Conservation (phyloP, 2,113 vertebrate species). For the Ranitomeya imitator region DNA sequence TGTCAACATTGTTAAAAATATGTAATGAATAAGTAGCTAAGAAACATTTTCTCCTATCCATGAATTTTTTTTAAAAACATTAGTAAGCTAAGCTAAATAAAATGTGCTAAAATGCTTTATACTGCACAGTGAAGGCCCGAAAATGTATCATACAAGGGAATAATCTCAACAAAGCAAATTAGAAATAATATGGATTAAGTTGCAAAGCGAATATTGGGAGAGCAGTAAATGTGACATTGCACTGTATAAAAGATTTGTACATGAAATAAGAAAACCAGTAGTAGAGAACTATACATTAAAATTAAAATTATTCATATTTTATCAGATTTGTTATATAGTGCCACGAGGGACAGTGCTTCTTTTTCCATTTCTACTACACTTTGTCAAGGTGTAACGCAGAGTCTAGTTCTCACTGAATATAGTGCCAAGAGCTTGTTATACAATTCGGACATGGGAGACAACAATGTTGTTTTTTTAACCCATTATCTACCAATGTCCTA, state of each 20-base stretch:
- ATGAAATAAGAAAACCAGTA: neutral
- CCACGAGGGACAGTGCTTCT: neutral
- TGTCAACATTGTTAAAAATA: neutral
- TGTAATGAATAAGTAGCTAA: neutral
- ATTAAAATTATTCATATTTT: neutral
- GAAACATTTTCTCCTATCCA: neutral
- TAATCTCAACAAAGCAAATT: conserved; percentile 3
- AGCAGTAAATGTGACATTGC: neutral
- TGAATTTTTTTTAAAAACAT: neutral
- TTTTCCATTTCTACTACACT: neutral
- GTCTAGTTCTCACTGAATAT: too few species aligned
- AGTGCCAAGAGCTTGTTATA: too few species aligned
- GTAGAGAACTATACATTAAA: neutral
- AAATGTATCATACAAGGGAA: neutral
- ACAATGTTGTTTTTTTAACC: too few species aligned
- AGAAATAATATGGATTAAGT: neutral
- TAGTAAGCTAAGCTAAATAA: neutral
- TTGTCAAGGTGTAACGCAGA: too few species aligned
- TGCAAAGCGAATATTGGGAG: neutral
- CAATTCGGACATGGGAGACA: too few species aligned
- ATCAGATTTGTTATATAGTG: neutral
- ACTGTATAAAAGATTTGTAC: neutral
- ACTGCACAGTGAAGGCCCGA: neutral
- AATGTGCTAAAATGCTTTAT: neutral
- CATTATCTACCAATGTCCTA: too few species aligned